Evolutionary conservation across 2,113 vertebrate species (phyloP).

Genomic region (Malaclemys terrapin): DNA sequence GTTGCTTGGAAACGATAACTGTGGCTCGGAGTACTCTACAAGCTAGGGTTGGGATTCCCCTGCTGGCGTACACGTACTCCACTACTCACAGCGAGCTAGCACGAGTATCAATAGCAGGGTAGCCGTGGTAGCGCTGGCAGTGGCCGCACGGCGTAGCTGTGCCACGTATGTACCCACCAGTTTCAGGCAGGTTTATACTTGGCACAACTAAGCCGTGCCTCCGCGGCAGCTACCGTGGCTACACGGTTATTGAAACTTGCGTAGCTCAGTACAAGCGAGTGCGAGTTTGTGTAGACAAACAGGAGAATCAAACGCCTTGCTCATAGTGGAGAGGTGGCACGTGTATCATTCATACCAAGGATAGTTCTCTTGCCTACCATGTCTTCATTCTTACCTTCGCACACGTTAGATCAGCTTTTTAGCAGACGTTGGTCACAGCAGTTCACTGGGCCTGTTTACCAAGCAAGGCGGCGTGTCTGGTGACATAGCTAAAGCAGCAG

Average conservation of each 20-base stretch:
- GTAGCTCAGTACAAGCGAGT: neutral
- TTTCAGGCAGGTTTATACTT: neutral
- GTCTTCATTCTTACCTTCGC: neutral
- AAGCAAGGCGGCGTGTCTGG: neutral
- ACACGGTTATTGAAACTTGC: neutral
- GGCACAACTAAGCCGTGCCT: neutral
- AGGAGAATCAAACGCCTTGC: neutral
- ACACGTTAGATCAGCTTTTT: neutral
- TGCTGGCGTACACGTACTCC: neutral
- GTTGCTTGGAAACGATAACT: neutral
- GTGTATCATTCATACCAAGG: neutral
- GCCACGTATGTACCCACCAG: neutral
- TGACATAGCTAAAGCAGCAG: neutral
- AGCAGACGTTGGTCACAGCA: neutral
- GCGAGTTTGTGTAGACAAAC: neutral
- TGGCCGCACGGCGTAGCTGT: neutral
- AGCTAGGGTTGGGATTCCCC: neutral
- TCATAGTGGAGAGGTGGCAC: neutral
- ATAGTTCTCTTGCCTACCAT: neutral
- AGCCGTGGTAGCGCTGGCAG: neutral
- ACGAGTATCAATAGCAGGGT: neutral
- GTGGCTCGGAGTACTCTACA: neutral
- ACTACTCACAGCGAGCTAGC: neutral
- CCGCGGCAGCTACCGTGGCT: neutral
- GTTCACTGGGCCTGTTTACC: neutral